A percentile compares a stretch with the other conserved stretches of the same genome.
Conservation (phyloP, 2,888 invertebrate species). For the Nemotelus nigrinus region DNA sequence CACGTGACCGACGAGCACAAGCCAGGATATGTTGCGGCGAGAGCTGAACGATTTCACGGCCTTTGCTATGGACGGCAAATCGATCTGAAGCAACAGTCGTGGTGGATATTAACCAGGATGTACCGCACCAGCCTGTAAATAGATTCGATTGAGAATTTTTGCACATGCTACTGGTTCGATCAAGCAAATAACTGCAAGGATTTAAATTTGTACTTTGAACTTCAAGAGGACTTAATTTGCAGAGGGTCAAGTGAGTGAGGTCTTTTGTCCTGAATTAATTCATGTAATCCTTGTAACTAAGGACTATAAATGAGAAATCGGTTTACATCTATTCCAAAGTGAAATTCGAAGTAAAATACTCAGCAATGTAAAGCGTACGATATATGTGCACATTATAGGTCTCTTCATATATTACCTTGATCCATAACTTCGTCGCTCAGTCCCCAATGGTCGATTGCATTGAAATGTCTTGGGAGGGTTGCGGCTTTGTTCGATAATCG, state of each 20-base stretch:
- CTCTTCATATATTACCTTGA: slow-evolving; percentile 69
- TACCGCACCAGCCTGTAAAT: slow-evolving; percentile 73
- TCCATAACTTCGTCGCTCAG: slow-evolving; percentile 77
- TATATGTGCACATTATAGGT: too few relatives aligned
- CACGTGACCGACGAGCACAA: slow-evolving; percentile 82
- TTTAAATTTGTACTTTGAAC: too few relatives aligned
- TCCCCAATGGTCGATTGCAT: slow-evolving; percentile 79
- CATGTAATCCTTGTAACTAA: too few relatives aligned
- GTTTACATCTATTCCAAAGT: too few relatives aligned
- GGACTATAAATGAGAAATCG: too few relatives aligned
- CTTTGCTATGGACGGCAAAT: slow-evolving; percentile 86
- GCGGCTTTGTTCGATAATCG: slow-evolving; percentile 58
- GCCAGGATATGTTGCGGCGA: slow-evolving; percentile 89
- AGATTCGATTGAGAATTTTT: background rate
- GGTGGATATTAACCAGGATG: slow-evolving; percentile 94
- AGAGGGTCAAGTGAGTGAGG: too few relatives aligned
- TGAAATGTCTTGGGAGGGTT: slow-evolving; percentile 76
- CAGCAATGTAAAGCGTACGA: too few relatives aligned
- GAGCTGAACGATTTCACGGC: slow-evolving; percentile 75
- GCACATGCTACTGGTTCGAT: too few relatives aligned
- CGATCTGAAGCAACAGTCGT: slow-evolving; percentile 83
- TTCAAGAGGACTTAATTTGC: too few relatives aligned
- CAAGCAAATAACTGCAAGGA: too few relatives aligned
- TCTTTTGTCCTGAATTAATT: too few relatives aligned
- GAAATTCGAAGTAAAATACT: too few relatives aligned